A percentile compares a stretch with the other conserved stretches of the same genome.
Conservation (phyloP, 2,113 vertebrate genomes). For the Chauna torquata region DNA sequence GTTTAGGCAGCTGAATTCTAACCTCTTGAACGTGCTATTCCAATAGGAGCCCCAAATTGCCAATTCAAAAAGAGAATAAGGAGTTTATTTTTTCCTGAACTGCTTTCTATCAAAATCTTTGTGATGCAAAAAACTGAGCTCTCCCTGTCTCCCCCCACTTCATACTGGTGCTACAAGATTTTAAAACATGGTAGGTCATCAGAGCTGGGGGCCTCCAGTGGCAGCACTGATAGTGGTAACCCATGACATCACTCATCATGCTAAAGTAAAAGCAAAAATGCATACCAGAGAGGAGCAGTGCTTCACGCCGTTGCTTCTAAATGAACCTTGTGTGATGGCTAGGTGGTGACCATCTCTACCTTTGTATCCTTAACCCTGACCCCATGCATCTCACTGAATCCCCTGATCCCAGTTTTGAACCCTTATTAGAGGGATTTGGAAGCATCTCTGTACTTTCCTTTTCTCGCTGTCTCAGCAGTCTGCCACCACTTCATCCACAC, state of each 20-base stretch:
- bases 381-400: not conserved
- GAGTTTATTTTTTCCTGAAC: not conserved
- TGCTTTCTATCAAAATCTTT: not conserved
- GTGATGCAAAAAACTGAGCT: not conserved
- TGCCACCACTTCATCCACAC: not conserved
- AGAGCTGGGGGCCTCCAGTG: not conserved
- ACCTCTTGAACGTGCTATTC: not conserved
- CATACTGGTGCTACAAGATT: not conserved
- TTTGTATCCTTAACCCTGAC: not conserved
- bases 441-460: not conserved
- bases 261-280: not conserved
- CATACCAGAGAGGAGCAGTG: not conserved
- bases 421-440: not conserved
- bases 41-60: not conserved
- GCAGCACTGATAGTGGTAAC: not conserved
- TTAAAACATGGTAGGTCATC: not conserved
- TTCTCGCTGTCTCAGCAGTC: not conserved
- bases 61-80: not conserved
- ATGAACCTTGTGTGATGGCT: not conserved
- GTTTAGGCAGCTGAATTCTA: not conserved
- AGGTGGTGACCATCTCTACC: not conserved
- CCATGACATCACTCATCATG: not conserved
- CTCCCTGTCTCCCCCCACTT: not conserved
- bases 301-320: not conserved
- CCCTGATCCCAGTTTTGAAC: not conserved